Base-by-base conservation (phyloP, 2,888 invertebrate genomes). In the Chironomus tentans region DNA sequence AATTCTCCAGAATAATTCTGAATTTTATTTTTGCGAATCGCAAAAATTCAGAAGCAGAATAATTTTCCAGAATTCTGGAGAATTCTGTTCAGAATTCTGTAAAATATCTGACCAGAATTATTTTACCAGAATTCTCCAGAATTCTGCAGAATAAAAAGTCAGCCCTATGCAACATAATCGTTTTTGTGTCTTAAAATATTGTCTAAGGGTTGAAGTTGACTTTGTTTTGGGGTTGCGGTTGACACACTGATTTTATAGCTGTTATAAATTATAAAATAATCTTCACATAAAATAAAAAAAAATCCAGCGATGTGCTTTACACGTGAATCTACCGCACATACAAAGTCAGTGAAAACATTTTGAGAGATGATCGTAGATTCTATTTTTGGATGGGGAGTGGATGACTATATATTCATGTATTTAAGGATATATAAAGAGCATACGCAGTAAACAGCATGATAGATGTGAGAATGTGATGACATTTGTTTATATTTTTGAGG, bases 241-340 rank as follows among this genome's bases (percentile, higher is more conserved):
- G 75, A 75, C 75, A 75, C 75, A 68, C 75, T 75, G 75, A 65
- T 75, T 75, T 75, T 75, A 75, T 68, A 50, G n/a, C 75, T 38
- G 24, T 65, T 75, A 75, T 75, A 75, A 75, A 75, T 75, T 75
- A 75, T 75, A 68, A 50, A 18, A 68, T 68, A 68, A 48, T 75
- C 56, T 68, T 68, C 62, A 62, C 6, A 62, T 12, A 62, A 15
- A 50, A 15, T 15, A 4, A 50, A 4, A 28, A 1, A 12, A 50
- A 50, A 5, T 4, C 12, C 50, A 15, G 15, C 50, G 50, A 38
- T 38, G 50, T 50, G 50, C 50, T 48, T 48, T n/a, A 48, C 48
- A 50, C 50, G 50, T 50, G 50, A 50, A 50, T 38, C 38, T 38
- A 38, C 38, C 38, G 38, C 38, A 38, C 38, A 38, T 50, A 50